phyloP scores from a whole-genome alignment of 2,888 invertebrate genomes.

The Hecatera dysodea region DNA sequence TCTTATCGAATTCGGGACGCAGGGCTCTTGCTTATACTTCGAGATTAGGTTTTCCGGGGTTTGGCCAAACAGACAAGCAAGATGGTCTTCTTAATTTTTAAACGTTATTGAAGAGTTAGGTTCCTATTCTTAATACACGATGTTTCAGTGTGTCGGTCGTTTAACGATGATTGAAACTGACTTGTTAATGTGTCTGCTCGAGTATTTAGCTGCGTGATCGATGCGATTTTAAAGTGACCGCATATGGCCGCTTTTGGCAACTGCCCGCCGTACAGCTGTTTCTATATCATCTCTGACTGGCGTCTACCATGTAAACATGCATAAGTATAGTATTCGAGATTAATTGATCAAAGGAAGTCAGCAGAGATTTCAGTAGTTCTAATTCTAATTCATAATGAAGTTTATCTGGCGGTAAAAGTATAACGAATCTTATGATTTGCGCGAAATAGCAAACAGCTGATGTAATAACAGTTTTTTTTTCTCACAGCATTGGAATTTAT shows the following conservation, averaged over 20 bases:
- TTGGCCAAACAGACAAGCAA: neutral
- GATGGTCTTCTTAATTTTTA: neutral
- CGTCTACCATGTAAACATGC: constrained; percentile 23
- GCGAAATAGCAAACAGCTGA: constrained; percentile 31
- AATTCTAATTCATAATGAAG: constrained; percentile 2
- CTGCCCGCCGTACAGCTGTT: constrained; percentile 38
- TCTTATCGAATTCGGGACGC: constrained; percentile 8
- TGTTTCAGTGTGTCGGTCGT: constrained; percentile 49
- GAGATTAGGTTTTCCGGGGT: neutral
- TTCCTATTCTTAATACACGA: constrained; percentile 40
- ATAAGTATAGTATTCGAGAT: neutral
- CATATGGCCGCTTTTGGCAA: constrained; percentile 57
- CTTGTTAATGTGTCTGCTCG: constrained; percentile 59
- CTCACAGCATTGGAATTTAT: constrained; percentile 32
- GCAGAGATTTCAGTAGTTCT: constrained; percentile 19
- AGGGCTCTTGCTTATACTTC: neutral
- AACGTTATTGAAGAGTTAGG: constrained; percentile 18
- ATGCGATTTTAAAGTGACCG: constrained; percentile 60
- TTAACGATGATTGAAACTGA: constrained; percentile 63
- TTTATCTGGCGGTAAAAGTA: constrained; percentile 20
- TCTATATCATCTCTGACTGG: constrained; percentile 37
- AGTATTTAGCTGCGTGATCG: constrained; percentile 60
- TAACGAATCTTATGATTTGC: constrained; percentile 36
- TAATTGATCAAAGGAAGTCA: constrained; percentile 4
- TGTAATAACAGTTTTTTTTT: constrained; percentile 37